Base-by-base conservation (phyloP, 2,797 vertebrate species). In the Pyrocephalus nanus region DNA sequence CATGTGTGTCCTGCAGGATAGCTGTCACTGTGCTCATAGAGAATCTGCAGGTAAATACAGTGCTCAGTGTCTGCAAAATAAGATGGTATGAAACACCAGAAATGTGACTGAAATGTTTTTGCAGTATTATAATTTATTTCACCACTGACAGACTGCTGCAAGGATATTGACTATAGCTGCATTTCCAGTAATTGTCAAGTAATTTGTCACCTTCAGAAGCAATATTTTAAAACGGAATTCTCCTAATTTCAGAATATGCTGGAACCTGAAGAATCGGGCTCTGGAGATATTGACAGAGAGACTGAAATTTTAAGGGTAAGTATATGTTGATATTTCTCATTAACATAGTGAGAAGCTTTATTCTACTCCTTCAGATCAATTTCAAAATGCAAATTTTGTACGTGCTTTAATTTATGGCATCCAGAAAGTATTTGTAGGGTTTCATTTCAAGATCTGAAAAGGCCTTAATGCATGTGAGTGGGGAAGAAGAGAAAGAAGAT, bases 191-290 rank as follows among this genome's bases (percentile, higher is more conserved):
- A 76, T 17, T 51, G 40, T 15, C 12, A 72, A 72, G 58, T 17
- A 21, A n/a, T 70, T 62, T 86, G 16, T 62, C 14, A 27, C 27
- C 53, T 66, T 82, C 25, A 76, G 50, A 81, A 65, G 21, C n/a
- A 77, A 32, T 53, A 25, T 58, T 70, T 82, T 45, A 50, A 80
- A 80, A 70, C 8, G 1, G 34, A 77, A 74, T 95, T 94, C 38
- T 91, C 53, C 96, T 87, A 90, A 85, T 96, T 86, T 92, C 94
- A 99, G 99, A 98, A 95, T 79, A 97, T 97, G 86, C 62, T 94
- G 20, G 98, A 98, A 90, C 93, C 96, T 9, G 98, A 99, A 85
- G 98, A 98, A 30, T 99, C 98, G 0, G 98, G 99, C 54, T 99
- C 98, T 55, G 98, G 98, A 45, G 98, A 99, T 86, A 96, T 97